Conservation (phyloP, 2,113 vertebrate genomes). For the Psephotus haematonotus region DNA sequence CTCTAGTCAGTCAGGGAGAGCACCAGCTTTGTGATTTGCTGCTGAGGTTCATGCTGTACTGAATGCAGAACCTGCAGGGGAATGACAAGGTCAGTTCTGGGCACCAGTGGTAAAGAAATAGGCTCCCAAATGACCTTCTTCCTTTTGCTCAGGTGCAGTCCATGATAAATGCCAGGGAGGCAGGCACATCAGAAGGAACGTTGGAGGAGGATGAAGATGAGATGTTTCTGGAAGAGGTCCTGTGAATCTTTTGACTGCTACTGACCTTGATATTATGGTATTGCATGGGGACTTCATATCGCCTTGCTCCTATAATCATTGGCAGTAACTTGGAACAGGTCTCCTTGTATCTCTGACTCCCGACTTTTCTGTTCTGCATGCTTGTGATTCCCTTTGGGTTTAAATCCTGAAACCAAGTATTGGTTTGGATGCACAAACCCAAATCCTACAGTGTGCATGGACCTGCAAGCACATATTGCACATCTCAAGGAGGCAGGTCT, state of each 20-base stretch:
- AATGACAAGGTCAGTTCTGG: neutral
- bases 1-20: neutral
- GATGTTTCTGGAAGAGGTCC: neutral
- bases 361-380: neutral
- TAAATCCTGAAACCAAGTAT: neutral
- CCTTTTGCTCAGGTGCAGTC: slow-evolving; percentile 47
- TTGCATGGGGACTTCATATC: neutral
- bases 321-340: neutral
- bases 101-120: neutral
- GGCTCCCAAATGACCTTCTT: neutral
- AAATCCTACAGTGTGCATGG: neutral
- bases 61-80: neutral
- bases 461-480: neutral
- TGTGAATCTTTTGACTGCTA: neutral
- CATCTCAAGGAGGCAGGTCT: neutral
- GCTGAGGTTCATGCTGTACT: neutral
- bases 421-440: neutral
- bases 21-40: neutral
- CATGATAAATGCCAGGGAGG: slow-evolving; percentile 31
- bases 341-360: neutral
- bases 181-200: neutral
- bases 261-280: neutral
- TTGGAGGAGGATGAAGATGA: neutral
- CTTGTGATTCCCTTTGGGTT: neutral
- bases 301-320: neutral